Percentiles rank a stretch among this genome's conserved stretches.
phyloP scores from a whole-genome alignment of 1,140 invertebrate genomes.

The Diorhabda elongata region DNA sequence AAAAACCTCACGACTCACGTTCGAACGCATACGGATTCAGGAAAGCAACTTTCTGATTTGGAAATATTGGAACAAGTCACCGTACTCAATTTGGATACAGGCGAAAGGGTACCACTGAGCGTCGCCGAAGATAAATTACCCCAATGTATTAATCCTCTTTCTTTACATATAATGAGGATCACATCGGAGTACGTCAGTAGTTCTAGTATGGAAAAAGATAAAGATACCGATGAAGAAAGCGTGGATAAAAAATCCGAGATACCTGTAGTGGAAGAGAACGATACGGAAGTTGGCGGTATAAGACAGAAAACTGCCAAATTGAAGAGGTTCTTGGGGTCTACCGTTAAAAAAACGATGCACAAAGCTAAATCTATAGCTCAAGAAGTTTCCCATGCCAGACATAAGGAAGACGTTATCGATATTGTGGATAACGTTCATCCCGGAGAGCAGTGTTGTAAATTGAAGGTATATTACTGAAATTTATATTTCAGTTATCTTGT shows the following conservation, averaged over 20 bases:
- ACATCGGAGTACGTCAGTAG: constrained; percentile 84
- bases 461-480: constrained; percentile 57
- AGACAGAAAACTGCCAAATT: constrained; percentile 58
- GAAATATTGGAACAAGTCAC: constrained; percentile 87
- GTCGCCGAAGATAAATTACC: constrained; percentile 87
- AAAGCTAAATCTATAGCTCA: constrained; percentile 88
- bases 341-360: constrained; percentile 82
- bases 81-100: constrained; percentile 91
- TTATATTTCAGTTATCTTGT: neutral
- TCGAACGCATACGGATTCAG: constrained; percentile 77
- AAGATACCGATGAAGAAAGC: constrained; percentile 80
- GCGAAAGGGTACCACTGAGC: constrained; percentile 81
- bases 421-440: constrained; percentile 77
- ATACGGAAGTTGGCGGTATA: constrained; percentile 40
- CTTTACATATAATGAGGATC: constrained; percentile 89
- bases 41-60: constrained; percentile 77
- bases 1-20: constrained; percentile 72
- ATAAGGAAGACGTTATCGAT: constrained; percentile 80
- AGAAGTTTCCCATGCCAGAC: constrained; percentile 75
- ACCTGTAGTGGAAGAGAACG: constrained; percentile 51
- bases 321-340: constrained; percentile 80
- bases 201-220: constrained; percentile 69
- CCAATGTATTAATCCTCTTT: constrained; percentile 86
- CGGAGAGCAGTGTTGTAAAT: constrained; percentile 81
- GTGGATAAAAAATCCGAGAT: constrained; percentile 67